A percentile compares a stretch with the other conserved stretches of the same genome.
These are phyloP conservation scores for Acanthacorydalis orientalis DNA, from an alignment of 2,888 invertebrate genomes.

Conservation along the genomic window DNA sequence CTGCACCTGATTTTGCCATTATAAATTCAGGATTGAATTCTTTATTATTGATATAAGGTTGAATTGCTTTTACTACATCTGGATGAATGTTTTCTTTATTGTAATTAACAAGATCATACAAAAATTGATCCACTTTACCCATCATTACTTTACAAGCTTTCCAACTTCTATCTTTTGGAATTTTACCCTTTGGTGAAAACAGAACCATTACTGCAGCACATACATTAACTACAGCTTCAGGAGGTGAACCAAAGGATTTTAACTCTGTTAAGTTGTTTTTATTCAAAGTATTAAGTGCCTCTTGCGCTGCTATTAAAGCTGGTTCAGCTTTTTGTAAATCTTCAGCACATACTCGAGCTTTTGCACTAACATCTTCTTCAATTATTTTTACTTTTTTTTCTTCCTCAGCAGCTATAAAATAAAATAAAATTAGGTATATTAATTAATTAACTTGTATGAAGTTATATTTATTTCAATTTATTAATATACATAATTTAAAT, in stretches of 20 bases:
- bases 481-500: no score
- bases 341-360: constrained; percentile 71
- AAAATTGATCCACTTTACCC: constrained; percentile 77
- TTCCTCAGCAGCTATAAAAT: constrained; percentile 50
- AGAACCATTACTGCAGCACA: constrained; percentile 76
- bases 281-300: constrained; percentile 80
- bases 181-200: constrained; percentile 65
- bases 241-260: constrained; percentile 86
- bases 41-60: constrained; percentile 43
- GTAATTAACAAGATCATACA: constrained; percentile 62
- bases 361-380: constrained; percentile 72
- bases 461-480: neutral
- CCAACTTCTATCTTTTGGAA: constrained; percentile 87
- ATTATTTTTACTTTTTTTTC: constrained; percentile 81
- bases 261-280: constrained; percentile 87
- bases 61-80: constrained; percentile 64
- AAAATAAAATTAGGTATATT: constrained; percentile 7
- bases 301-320: constrained; percentile 74
- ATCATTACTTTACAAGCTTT: constrained; percentile 80
- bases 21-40: constrained; percentile 79
- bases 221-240: constrained; percentile 74
- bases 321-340: constrained; percentile 87
- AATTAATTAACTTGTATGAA: neutral
- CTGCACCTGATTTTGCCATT: constrained; percentile 71
- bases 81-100: constrained; percentile 89